phyloP scores from a whole-genome alignment of 2,113 vertebrate species.

The Lota lota region DNA sequence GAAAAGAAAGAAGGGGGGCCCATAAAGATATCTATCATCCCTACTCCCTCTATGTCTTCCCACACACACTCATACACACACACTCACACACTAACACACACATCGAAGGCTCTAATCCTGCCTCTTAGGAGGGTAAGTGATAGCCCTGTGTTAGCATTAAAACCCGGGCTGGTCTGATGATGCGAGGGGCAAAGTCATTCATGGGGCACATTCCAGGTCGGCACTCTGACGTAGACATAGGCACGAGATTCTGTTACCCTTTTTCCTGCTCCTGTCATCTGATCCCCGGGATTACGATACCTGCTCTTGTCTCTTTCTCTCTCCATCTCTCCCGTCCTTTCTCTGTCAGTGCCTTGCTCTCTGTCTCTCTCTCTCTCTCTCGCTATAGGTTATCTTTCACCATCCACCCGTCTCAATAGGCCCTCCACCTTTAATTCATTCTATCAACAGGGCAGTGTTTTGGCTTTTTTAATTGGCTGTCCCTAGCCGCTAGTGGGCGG shows the following conservation, averaged over 20 bases:
- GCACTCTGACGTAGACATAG: conserved; percentile 51
- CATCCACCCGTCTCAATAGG: too few species aligned
- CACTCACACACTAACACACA: conserved; percentile 25
- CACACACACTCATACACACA: not conserved
- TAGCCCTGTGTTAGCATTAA: conserved; percentile 68
- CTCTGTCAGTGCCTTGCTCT: not conserved
- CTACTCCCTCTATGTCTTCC: conserved; percentile 40
- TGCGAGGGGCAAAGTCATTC: conserved; percentile 60
- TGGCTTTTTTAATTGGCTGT: conserved; percentile 46
- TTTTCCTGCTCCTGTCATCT: conserved; percentile 57
- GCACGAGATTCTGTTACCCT: conserved; percentile 49
- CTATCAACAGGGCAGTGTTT: conserved; percentile 46
- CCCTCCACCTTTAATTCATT: conserved; percentile 25
- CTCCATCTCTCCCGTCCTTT: not conserved
- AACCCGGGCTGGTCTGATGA: conserved; percentile 60
- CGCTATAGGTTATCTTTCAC: too few species aligned
- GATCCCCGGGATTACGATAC: conserved; percentile 42
- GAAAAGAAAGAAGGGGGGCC: conserved; percentile 47
- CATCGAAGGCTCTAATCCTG: conserved; percentile 61
- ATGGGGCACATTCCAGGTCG: conserved; percentile 54
- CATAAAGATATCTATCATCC: conserved; percentile 64
- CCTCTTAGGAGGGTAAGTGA: conserved; percentile 68
- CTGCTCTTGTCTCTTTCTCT: conserved; percentile 34
- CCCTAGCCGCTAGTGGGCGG: conserved; percentile 15
- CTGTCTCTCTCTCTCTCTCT: not conserved